These are phyloP conservation scores for Macrosteles quadrilineatus DNA, from an alignment of 1,140 invertebrate species.

Conservation along the genomic window DNA sequence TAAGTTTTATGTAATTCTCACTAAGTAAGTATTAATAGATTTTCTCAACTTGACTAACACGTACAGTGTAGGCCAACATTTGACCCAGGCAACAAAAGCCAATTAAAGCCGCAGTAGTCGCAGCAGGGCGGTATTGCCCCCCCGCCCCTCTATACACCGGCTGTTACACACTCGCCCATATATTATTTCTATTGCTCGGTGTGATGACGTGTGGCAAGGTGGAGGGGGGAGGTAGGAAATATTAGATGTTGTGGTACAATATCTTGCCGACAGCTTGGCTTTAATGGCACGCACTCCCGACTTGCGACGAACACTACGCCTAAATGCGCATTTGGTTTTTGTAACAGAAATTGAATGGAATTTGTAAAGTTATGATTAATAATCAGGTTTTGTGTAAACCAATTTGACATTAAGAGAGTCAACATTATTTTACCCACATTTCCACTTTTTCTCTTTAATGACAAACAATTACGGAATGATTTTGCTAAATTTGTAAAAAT, in stretches of 20 bases:
- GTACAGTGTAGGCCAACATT: too few species aligned
- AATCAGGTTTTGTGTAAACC: neutral
- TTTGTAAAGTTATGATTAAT: neutral
- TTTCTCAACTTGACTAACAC: too few species aligned
- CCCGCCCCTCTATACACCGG: too few species aligned
- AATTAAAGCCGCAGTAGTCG: too few species aligned
- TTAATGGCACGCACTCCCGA: neutral
- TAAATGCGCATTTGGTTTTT: neutral
- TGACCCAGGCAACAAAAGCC: too few species aligned
- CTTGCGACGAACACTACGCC: neutral
- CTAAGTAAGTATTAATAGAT: too few species aligned
- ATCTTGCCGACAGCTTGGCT: constrained; percentile 5
- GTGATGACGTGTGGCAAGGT: neutral
- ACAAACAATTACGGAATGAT: too few species aligned
- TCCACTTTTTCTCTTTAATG: too few species aligned
- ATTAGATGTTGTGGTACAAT: constrained; percentile 26
- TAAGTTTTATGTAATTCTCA: too few species aligned
- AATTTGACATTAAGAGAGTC: neutral
- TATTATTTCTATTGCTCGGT: constrained; percentile 23
- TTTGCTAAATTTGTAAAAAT: too few species aligned
- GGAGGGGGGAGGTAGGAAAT: constrained; percentile 3
- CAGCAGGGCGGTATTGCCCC: too few species aligned
- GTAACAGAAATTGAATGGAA: neutral
- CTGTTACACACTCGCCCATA: neutral
- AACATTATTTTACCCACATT: neutral